A percentile compares a stretch with the other conserved stretches of the same genome.
Evolutionary conservation across 2,113 vertebrate genomes (phyloP).

Genomic region (Tonatia bakeri): DNA sequence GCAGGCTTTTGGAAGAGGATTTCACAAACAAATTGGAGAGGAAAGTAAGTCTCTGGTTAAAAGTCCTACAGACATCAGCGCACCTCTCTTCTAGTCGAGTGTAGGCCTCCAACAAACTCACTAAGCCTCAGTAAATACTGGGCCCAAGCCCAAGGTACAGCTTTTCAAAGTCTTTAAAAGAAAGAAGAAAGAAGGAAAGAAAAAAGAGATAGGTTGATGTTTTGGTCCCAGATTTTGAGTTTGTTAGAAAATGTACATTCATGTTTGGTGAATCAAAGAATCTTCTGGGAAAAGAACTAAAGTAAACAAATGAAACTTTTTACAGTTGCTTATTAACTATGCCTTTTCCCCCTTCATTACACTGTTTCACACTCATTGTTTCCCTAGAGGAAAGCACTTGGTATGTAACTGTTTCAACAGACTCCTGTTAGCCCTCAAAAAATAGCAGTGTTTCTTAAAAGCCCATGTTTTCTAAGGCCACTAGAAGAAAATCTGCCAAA

Average conservation of each 20-base stretch:
- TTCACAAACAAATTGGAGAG: conserved; percentile 74
- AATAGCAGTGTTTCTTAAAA: conserved; percentile 87
- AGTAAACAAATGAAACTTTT: conserved; percentile 82
- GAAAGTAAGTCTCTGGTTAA: conserved; percentile 78
- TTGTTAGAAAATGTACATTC: conserved; percentile 95
- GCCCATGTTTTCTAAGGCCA: conserved; percentile 97
- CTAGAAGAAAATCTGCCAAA: conserved; percentile 84
- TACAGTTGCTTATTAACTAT: conserved; percentile 79
- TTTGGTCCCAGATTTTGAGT: conserved; percentile 91
- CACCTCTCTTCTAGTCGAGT: conserved; percentile 63
- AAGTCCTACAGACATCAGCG: conserved; percentile 74
- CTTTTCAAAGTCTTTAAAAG: conserved; percentile 79
- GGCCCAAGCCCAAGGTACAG: conserved; percentile 69
- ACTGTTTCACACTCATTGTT: conserved; percentile 72
- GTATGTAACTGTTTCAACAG: conserved; percentile 78
- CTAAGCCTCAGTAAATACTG: conserved; percentile 56
- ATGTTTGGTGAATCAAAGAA: conserved; percentile 86
- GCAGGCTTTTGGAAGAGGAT: conserved; percentile 77
- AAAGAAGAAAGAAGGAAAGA: conserved; percentile 42
- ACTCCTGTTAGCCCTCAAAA: conserved; percentile 80
- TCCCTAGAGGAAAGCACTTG: conserved; percentile 85
- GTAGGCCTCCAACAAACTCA: conserved; percentile 66
- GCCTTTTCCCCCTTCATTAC: conserved; percentile 33
- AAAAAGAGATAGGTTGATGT: conserved; percentile 33
- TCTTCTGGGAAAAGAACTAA: conserved; percentile 85